Evolutionary conservation across 2,888 invertebrate genomes (phyloP).

Genomic region (Caenorhabditis uteleia): DNA sequence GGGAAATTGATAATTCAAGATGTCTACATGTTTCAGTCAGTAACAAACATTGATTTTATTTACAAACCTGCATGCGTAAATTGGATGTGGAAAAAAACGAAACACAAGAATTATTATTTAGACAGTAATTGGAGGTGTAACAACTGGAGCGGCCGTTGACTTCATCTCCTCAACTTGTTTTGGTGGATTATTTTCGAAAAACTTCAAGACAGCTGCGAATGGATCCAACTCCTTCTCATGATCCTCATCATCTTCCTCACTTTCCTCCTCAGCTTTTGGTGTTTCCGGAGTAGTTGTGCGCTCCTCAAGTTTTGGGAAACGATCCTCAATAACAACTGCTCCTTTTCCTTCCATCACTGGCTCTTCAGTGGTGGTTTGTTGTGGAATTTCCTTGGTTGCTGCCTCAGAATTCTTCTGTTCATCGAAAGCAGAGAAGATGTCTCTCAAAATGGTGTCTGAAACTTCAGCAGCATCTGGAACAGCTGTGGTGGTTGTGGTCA

Average conservation of each 20-base stretch:
- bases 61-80: conserved; percentile 43
- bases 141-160: conserved; percentile 6
- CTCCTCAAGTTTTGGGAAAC: conserved; percentile 46
- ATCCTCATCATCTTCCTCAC: conserved; percentile 14
- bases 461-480: conserved; percentile 30
- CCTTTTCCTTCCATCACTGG: conserved; percentile 29
- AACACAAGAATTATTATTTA: neutral
- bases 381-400: neutral
- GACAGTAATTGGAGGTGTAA: neutral
- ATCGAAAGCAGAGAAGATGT: conserved; percentile 51
- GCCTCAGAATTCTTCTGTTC: conserved; percentile 40
- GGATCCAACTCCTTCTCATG: conserved; percentile 43
- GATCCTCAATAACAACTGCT: conserved; percentile 47
- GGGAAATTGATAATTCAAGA: too few relatives aligned
- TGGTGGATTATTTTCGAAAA: conserved; percentile 29
- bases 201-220: conserved; percentile 45
- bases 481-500: conserved; percentile 4
- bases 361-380: conserved; percentile 6
- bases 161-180: conserved; percentile 3
- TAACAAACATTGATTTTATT: conserved; percentile 38
- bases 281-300: conserved; percentile 45
- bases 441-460: conserved; percentile 40
- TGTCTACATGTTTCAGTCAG: too few relatives aligned
- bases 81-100: conserved; percentile 1
- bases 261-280: conserved; percentile 14